These are phyloP conservation scores for Neogale vison DNA, from an alignment of 2,113 vertebrate genomes.

Conservation along the genomic window DNA sequence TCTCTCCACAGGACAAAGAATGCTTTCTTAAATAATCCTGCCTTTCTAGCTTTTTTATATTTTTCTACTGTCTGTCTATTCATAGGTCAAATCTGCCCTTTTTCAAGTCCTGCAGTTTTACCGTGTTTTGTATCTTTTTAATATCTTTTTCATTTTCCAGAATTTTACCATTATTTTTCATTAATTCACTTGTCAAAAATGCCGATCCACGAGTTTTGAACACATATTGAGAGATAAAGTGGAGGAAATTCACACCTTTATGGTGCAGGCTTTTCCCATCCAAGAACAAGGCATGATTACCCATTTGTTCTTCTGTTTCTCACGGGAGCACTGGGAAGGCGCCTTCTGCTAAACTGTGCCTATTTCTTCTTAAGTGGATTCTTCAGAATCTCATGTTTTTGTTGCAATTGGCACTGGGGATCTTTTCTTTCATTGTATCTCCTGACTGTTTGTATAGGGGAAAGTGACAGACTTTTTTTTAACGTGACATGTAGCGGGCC, in stretches of 20 bases:
- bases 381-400: background rate
- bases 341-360: background rate
- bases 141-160: background rate
- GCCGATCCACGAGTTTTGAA: background rate
- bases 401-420: background rate
- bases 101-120: background rate
- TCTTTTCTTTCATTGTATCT: background rate
- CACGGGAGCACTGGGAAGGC: background rate
- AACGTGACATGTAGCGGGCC: background rate
- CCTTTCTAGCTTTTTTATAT: background rate
- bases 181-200: background rate
- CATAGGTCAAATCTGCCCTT: background rate
- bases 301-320: background rate
- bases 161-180: background rate
- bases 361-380: background rate
- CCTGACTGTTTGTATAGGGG: background rate
- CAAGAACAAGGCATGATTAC: background rate
- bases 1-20: background rate
- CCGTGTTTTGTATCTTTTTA: background rate
- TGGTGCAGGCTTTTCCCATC: background rate
- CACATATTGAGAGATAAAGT: background rate
- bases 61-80: background rate
- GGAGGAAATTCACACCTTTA: background rate
- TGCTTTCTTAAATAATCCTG: background rate
- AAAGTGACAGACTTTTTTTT: background rate